Evolutionary conservation across 53 echinoderm and acorn worm species (phyloP).

Genomic region (Zoroaster sp.): DNA sequence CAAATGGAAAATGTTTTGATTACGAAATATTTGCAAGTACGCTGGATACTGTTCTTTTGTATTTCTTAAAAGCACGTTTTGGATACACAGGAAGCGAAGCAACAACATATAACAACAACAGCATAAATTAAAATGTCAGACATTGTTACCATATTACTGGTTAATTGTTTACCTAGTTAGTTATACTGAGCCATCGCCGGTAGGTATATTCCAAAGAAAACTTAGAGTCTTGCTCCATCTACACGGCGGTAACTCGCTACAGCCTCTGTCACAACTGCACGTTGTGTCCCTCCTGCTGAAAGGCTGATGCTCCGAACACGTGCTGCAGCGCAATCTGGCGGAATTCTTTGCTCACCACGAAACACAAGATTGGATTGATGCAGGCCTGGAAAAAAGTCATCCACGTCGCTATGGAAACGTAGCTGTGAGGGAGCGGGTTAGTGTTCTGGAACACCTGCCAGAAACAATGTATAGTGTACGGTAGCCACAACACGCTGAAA

Average conservation of each 20-base stretch:
- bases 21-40: too few relatives aligned
- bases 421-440: slow-evolving; percentile 65
- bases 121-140: not conserved
- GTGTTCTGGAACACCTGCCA: slow-evolving; percentile 63
- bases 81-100: not conserved
- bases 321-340: slow-evolving; percentile 55
- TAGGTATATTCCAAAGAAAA: not conserved
- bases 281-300: slow-evolving; percentile 58
- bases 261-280: slow-evolving; percentile 65
- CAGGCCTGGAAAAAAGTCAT: slow-evolving; percentile 88
- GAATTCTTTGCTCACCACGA: slow-evolving; percentile 61
- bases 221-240: not conserved
- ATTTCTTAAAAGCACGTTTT: not conserved
- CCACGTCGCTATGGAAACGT: slow-evolving; percentile 88
- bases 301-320: slow-evolving; percentile 48
- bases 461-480: slow-evolving; percentile 90
- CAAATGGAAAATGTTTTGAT: too few relatives aligned
- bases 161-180: slow-evolving; percentile 25
- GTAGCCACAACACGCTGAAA: slow-evolving; percentile 76
- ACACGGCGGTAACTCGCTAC: slow-evolving; percentile 30
- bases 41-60: not conserved
- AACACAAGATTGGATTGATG: slow-evolving; percentile 80
- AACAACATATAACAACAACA: not conserved
- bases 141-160: not conserved
- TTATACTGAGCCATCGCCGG: not conserved